Base-by-base conservation (phyloP, 2,113 vertebrate genomes). In the Dasyornis broadbenti region DNA sequence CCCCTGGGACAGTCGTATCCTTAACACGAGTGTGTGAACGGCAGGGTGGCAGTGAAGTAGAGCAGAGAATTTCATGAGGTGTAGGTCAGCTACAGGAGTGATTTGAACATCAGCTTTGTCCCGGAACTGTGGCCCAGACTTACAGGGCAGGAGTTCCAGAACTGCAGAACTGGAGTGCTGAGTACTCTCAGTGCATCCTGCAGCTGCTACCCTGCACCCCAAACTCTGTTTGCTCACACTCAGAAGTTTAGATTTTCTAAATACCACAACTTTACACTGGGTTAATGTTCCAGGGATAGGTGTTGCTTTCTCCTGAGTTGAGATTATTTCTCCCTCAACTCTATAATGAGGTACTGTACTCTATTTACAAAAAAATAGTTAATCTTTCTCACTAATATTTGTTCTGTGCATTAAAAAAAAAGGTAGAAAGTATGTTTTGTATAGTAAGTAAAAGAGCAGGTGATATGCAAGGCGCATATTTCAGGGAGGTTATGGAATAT, bases 1-100 rank as follows among this genome's bases (percentile, higher is more conserved):
- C 33, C 77, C 35, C 39, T 3, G 61, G 8, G 9, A 23, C 35
- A 35, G 8, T 0, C 2, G 44, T 1, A 8, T 44, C 44, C 26
- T 4, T 2, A 31, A 31, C 1, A 26, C 6, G 2, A 11, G 13
- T 0, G 18, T 2, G 56, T 1, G 11, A 69, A 14, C 39, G 11
- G 76, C 73, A 19, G 7, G 52, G 31, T 2, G 33, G 28, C 65
- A 45, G 4, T 16, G 26, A 26, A 30, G 64, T 0, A 15, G 26
- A 14, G 68, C 17, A 15, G 10, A 20, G 24, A 20, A 7, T 44
- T 42, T 39, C 42, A 28, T 6, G 52, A 1, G 42, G 8, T 1
- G 2, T 5, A 44, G 40, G 50, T 9, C 27, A 53, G 15, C 33
- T 26, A 4, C 2, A 7, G 9, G 11, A 66, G 44, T 2, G 15